phyloP scores from a whole-genome alignment of 2,113 vertebrate species.

The Progne subis region DNA sequence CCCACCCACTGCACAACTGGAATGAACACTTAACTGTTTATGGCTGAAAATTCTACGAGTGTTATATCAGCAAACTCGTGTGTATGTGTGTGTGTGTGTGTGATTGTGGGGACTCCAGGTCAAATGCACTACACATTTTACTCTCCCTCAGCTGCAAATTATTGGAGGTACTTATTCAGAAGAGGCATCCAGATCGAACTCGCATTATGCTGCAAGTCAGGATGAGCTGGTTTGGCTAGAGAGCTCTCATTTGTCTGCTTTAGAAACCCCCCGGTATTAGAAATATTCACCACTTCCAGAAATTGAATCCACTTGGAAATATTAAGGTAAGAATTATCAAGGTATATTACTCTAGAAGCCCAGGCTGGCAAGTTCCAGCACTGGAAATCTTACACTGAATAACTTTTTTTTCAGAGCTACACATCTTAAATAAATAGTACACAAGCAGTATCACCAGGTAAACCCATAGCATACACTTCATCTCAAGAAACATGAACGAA shows the following conservation, averaged over 20 bases:
- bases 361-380: background rate
- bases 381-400: background rate
- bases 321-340: background rate
- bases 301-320: background rate
- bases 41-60: background rate
- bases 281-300: background rate
- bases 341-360: background rate
- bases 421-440: background rate
- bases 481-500: constrained; percentile 32
- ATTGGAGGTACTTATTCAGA: background rate
- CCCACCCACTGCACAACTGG: background rate
- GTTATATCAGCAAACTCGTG: background rate
- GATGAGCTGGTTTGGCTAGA: background rate
- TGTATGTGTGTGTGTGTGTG: background rate
- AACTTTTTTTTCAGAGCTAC: background rate
- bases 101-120: background rate
- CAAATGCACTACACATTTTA: background rate
- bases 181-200: background rate
- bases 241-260: background rate
- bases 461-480: constrained; percentile 17
- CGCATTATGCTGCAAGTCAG: background rate
- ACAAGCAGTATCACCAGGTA: constrained; percentile 14
- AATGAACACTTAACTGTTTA: background rate
- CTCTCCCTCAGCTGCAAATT: background rate
- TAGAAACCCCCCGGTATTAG: background rate